Conservation (phyloP, 2,113 vertebrate species). For the Siphamia tubifer region DNA sequence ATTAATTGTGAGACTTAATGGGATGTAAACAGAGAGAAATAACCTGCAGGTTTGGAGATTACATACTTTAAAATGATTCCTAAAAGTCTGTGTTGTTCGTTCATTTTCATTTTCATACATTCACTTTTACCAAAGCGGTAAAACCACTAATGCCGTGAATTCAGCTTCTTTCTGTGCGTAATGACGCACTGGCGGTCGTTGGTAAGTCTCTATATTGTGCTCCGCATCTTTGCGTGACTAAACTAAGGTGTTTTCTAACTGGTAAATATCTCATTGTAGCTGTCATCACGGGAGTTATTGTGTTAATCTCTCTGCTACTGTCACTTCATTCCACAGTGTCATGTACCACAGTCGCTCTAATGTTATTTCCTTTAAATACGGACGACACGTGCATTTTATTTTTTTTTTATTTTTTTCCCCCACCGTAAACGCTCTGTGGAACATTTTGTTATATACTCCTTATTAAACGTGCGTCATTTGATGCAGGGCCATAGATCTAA, state of each 20-base stretch:
- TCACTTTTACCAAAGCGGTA: background rate
- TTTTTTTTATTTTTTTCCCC: no score
- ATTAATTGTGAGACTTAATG: background rate
- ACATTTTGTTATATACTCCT: background rate
- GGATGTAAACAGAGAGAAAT: background rate
- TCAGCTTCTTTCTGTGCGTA: conserved; percentile 35
- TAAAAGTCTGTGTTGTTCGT: background rate
- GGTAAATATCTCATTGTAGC: background rate
- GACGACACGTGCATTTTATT: no score
- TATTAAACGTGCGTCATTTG: background rate
- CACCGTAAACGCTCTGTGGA: no score
- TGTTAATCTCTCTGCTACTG: background rate
- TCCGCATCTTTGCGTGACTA: conserved; percentile 32
- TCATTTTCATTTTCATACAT: conserved; percentile 18
- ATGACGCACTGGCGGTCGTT: conserved; percentile 58
- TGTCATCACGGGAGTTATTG: conserved; percentile 2
- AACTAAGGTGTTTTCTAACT: background rate
- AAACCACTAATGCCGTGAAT: background rate
- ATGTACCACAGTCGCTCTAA: background rate
- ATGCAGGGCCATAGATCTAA: background rate
- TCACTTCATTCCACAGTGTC: background rate
- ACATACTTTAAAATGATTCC: background rate
- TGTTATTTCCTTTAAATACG: no score
- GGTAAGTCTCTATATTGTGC: background rate
- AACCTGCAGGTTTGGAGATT: background rate